Percentiles rank a stretch among this genome's conserved stretches.
Conservation (phyloP, 2,888 invertebrate genomes). For the Holacanthella duospinosa region DNA sequence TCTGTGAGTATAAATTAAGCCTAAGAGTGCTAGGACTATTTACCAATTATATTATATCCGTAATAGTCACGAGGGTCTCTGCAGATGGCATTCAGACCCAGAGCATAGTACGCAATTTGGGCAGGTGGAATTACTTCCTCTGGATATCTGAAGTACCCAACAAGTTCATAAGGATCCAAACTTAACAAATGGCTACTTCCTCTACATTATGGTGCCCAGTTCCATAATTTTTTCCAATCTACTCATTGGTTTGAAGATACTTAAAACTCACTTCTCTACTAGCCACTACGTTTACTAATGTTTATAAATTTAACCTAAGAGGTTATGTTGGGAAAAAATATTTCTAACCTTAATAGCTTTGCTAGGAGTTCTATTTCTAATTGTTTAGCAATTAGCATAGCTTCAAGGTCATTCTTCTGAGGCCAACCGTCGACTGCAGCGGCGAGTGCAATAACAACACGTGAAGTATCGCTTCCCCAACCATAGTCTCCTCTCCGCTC, state of each 20-base stretch:
- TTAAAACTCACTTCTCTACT: no score
- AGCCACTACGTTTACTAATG: no score
- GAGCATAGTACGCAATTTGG: slow-evolving; percentile 63
- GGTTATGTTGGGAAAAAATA: no score
- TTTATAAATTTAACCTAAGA: no score
- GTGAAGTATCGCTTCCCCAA: slow-evolving; percentile 62
- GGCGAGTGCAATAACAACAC: slow-evolving; percentile 68
- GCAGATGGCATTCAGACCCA: slow-evolving; percentile 68
- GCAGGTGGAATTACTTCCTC: slow-evolving; percentile 62
- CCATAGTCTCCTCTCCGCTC: slow-evolving; percentile 52
- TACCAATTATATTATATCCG: slow-evolving; percentile 70
- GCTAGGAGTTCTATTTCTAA: slow-evolving; percentile 77
- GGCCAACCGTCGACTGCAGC: slow-evolving; percentile 41
- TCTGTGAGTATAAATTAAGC: not conserved
- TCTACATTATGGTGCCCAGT: no score
- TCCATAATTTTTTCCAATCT: no score
- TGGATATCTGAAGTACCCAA: slow-evolving; percentile 48
- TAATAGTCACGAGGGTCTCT: slow-evolving; percentile 75
- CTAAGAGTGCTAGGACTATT: slow-evolving; percentile 38
- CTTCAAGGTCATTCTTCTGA: slow-evolving; percentile 52
- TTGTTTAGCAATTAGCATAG: slow-evolving; percentile 70
- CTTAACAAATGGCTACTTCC: no score
- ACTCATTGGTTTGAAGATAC: no score
- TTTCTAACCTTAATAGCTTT: slow-evolving; percentile 62
- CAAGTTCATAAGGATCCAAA: no score